These are phyloP conservation scores for Lingula anatina DNA, from an alignment of 2,888 invertebrate species.

Conservation along the genomic window DNA sequence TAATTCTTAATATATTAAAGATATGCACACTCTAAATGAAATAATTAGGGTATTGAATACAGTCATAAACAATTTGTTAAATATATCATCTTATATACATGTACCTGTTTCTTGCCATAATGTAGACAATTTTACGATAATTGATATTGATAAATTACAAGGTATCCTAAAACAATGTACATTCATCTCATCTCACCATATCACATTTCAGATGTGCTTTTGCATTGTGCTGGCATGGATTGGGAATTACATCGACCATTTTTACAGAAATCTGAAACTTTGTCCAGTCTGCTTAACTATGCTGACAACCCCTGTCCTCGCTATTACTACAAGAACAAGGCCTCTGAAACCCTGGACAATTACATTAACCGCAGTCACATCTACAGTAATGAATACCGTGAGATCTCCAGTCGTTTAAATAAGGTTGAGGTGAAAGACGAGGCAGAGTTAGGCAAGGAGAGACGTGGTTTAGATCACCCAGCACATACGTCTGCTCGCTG, in stretches of 20 bases:
- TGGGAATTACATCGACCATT: slow-evolving; percentile 45
- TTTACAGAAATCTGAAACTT: slow-evolving; percentile 34
- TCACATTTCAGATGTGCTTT: slow-evolving; percentile 40
- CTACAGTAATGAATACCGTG: slow-evolving; percentile 32
- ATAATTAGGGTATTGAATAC: too few species aligned
- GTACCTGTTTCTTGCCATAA: not conserved
- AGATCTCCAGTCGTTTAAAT: slow-evolving; percentile 2
- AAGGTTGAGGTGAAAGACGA: slow-evolving; percentile 8
- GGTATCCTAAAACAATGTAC: not conserved
- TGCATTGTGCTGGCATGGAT: slow-evolving; percentile 34
- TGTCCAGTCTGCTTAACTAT: slow-evolving; percentile 27
- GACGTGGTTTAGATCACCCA: slow-evolving; percentile 27
- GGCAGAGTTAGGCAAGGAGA: slow-evolving; percentile 8
- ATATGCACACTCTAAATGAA: too few species aligned
- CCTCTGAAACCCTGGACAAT: slow-evolving; percentile 34
- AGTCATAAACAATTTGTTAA: not conserved
- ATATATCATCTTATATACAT: not conserved
- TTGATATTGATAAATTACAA: too few species aligned
- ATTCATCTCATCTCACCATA: too few species aligned
- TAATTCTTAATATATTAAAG: too few species aligned
- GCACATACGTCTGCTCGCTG: slow-evolving; percentile 26
- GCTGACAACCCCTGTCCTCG: slow-evolving; percentile 19
- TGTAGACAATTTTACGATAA: slow-evolving; percentile 3
- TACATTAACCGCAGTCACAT: slow-evolving; percentile 29
- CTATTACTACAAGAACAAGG: not conserved